Evolutionary conservation across 1,140 invertebrate genomes (phyloP), one percentile per base, ranked within the genome.

Genomic region (Pseudomyrmex sp.): DNA sequence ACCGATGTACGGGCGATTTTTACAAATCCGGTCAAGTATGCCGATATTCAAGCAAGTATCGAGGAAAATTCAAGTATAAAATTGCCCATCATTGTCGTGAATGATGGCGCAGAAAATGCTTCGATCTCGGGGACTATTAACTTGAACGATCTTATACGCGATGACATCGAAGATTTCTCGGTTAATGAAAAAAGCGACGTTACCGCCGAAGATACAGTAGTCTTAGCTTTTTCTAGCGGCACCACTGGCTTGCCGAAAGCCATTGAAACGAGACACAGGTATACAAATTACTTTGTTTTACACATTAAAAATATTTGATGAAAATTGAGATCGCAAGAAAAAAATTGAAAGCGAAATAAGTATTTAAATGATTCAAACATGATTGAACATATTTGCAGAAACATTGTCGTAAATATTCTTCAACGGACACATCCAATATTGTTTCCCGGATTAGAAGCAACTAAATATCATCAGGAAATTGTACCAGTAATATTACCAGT

Each of bases 171-270:
- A 54, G 88, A 91, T 52, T 91, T 89, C 79, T 74, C 83, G 83
- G 75, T 90, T 94, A 73, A 85, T 95, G 46, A 95, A 93, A 87
- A 85, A 92, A 68, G 92, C 93, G 26, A 91, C 62, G 90, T 91
- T 44, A 90, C 87, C 63, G 20, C 88, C 20, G 90, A 95, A 26
- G 95, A 96, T 89, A 91, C 95, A 9, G 92, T 95, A 12, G 89
- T 96, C 72, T 86, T 97, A 74, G 95, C 96, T 18, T 97, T 95
- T 92, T 97, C 98, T 0, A 98, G 97, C 91, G 98, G 98, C n/a
- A 98, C 98, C 3, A 98, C 98, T 26, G 98, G 98, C 15, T 90
- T 97, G 65, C 98, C 98, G 10, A 99, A 99, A 95, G 98, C 97
- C 44, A 98, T 98, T 0, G 96, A 97, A 94, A 91, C 98, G 0